Evolutionary conservation across 2,113 vertebrate species (phyloP), one percentile per base, ranked within the genome.

Genomic region (Boulengeromyrus knoepffleri): DNA sequence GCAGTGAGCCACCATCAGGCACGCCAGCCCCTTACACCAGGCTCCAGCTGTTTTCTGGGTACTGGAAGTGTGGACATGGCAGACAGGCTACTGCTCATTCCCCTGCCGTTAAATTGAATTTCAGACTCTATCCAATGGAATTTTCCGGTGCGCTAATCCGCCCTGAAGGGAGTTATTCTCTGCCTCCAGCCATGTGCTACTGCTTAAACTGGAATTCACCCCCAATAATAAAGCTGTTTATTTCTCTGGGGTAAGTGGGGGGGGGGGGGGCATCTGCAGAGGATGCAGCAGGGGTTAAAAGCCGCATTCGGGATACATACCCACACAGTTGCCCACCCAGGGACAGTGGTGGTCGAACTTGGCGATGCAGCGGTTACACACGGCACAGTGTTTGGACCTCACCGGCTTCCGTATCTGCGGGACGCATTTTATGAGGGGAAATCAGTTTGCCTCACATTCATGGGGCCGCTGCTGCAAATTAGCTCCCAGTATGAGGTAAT

Each of bases 311-410:
- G 50, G 66, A 0, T 53, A 97, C 99, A 93, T 95, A 99, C 99
- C 99, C 88, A 99, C 99, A 91, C 99, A 99, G 95, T 99, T 99
- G n/a, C 98, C 98, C 93, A 99, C 98, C 99, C 98, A 99, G 0
- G 99, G 99, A 90, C 98, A 99, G 94, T 99, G 99, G 94, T 99
- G 99, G 95, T 99, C 98, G 77, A 99, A 99, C 95, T 99, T 99
- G 0, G 98, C 98, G 93, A 99, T 99, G 94, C 99, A 99, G 83
- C 98, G 98, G 95, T 99, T 99, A 91, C 99, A 99, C 80, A 99
- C 98, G 19, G 98, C 98, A 91, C 98, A 99, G 92, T 99, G 99
- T 95, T 99, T 99, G 94, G 98, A 99, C 91, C 98, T 97, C 94
- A 99, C 97, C 46, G 99, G 98, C 93, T 99, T 99, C 94, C 98